These are phyloP conservation scores for Pteropus alecto DNA, from an alignment of 2,113 vertebrate species.

Conservation along the genomic window DNA sequence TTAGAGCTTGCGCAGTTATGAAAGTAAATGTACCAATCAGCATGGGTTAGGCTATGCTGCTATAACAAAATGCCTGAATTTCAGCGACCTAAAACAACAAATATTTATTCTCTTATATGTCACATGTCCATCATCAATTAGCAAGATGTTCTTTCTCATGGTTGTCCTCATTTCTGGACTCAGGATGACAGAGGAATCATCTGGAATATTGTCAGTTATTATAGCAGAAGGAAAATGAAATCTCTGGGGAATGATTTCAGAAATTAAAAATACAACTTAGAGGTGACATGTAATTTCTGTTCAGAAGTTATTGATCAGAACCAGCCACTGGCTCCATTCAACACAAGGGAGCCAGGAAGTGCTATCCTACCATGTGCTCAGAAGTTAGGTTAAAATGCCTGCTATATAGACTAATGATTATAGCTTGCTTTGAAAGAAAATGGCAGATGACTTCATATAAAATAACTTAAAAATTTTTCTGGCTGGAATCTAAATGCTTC, in stretches of 20 bases:
- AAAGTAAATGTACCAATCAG: background rate
- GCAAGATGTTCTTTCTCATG: background rate
- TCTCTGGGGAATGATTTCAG: background rate
- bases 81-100: background rate
- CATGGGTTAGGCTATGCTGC: conserved; percentile 2
- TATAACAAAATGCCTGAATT: conserved; percentile 17
- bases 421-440: background rate
- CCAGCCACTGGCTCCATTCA: background rate
- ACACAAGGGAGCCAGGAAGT: background rate
- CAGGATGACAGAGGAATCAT: background rate
- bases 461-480: background rate
- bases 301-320: background rate
- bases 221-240: background rate
- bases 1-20: background rate
- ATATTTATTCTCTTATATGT: background rate
- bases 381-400: background rate
- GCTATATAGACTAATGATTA: background rate
- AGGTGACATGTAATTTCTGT: background rate
- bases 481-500: background rate
- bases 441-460: background rate
- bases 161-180: background rate
- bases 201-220: background rate
- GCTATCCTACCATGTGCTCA: background rate
- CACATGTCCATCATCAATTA: background rate
- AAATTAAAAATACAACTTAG: background rate